phyloP scores from a whole-genome alignment of 2,797 vertebrate genomes.

The Vipera latastei region DNA sequence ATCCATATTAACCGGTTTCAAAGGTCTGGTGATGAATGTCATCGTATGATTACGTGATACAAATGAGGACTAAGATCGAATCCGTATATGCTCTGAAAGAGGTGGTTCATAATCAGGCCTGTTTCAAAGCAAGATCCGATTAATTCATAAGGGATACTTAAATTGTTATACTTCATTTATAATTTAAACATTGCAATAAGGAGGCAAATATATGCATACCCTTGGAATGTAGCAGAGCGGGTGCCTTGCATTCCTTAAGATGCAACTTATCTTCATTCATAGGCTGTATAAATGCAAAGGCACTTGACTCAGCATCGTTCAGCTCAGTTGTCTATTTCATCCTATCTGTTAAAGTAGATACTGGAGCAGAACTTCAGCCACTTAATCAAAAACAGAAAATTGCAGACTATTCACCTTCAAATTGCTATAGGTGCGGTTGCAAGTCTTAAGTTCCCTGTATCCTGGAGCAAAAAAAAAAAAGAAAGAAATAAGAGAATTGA shows the following conservation, averaged over 20 bases:
- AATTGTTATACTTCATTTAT: conserved; percentile 44
- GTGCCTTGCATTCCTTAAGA: conserved; percentile 35
- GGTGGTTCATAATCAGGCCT: not conserved
- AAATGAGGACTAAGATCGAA: not conserved
- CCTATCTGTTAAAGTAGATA: conserved; percentile 34
- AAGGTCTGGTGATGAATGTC: not conserved
- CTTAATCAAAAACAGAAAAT: not conserved
- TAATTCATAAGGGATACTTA: conserved; percentile 45
- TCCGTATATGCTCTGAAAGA: not conserved
- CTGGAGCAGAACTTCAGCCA: conserved; percentile 12
- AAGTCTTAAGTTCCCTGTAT: not conserved
- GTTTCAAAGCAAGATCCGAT: conserved; percentile 25
- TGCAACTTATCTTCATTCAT: conserved; percentile 18
- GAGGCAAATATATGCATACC: conserved; percentile 30
- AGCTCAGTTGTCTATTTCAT: conserved; percentile 25
- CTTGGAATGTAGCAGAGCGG: conserved; percentile 23
- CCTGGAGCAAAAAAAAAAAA: not conserved
- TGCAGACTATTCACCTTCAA: not conserved
- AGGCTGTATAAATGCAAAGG: conserved; percentile 15
- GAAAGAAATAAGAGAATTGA: not conserved
- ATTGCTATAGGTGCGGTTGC: not conserved
- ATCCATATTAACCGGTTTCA: conserved; percentile 23
- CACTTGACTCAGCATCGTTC: conserved; percentile 29
- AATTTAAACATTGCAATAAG: conserved; percentile 23
- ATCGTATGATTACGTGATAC: conserved; percentile 17